Base-by-base conservation (phyloP, 2,113 vertebrate species). In the Cardinalis cardinalis region DNA sequence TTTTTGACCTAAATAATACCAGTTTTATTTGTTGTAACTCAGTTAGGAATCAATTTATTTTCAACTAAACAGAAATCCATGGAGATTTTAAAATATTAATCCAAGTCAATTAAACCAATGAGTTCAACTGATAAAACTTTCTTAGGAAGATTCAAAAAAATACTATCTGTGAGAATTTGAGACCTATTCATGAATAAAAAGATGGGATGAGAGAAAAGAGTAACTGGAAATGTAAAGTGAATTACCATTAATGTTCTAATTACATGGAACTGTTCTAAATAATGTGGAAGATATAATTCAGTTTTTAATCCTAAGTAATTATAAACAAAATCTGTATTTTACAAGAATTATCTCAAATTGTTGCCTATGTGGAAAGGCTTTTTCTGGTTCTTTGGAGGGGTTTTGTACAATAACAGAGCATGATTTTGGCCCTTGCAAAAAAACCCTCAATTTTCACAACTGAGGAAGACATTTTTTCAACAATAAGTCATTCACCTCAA, bases 41-140 rank as follows among this genome's bases (percentile, higher is more conserved):
- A 80, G 29, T 69, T n/a, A 53, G 40, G 44, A 84, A 77, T 36
- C 0, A 0, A 58, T 84, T 59, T 36, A 40, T 43, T 92, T 74
- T 49, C 44, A 74, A 68, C 52, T 53, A 51, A 93, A 31, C 7
- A 43, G 51, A 88, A 93, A 69, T 56, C 48, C 49, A 71, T 3
- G 20, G 48, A 70, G 28, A 77, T 64, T n/a, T 78, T 32, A 66
- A 92, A 85, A 71, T 55, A 81, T 63, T 81, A 48, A 72, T 64
- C 44, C 34, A 71, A 70, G 48, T n/a, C 21, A 77, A 74, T 60
- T 68, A 92, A 86, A 68, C 15, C 2, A 87, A 52, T 44, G 38
- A 74, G 68, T 79, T 89, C 61, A 85, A 81, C 3, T 49, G 31
- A 43, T 64, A 38, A 5, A 56, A 32, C 29, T 70, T 79, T 49